Percentiles rank a stretch among this genome's conserved stretches.
Evolutionary conservation across 2,888 invertebrate species (phyloP).

Genomic region (Aricia artaxerxes): DNA sequence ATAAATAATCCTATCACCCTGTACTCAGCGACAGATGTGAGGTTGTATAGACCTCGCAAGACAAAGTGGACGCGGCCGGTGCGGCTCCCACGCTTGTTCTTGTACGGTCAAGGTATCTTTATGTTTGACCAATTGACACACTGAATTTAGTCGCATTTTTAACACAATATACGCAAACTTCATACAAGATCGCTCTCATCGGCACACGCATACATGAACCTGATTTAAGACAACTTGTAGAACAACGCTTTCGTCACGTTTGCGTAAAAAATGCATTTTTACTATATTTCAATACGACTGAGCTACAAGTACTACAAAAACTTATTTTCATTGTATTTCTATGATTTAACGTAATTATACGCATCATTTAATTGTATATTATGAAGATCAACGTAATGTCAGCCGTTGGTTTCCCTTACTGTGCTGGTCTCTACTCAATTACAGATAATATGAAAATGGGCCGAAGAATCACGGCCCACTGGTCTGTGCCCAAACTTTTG

Average conservation of each 20-base stretch:
- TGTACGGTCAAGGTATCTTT: slow-evolving; percentile 38
- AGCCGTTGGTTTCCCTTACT: not conserved
- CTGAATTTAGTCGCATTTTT: not conserved
- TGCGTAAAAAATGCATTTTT: too few species aligned
- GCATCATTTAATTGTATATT: not conserved
- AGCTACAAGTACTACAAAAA: too few species aligned
- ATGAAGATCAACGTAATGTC: not conserved
- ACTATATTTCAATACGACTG: too few species aligned
- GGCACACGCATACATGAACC: too few species aligned
- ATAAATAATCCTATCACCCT: slow-evolving; percentile 45
- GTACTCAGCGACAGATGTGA: slow-evolving; percentile 46
- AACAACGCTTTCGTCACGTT: too few species aligned
- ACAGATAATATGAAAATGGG: slow-evolving; percentile 47
- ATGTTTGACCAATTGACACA: not conserved
- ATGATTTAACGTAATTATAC: too few species aligned
- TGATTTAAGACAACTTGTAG: too few species aligned
- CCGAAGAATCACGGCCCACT: slow-evolving; percentile 48
- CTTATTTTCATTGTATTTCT: too few species aligned
- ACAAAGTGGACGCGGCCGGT: slow-evolving; percentile 46
- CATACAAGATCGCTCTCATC: too few species aligned
- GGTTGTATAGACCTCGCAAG: slow-evolving; percentile 44
- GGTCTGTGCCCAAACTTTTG: slow-evolving; percentile 48
- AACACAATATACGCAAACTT: not conserved
- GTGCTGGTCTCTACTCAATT: slow-evolving; percentile 47
- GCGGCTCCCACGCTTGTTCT: slow-evolving; percentile 51